Evolutionary conservation across 2,113 vertebrate species (phyloP).

Genomic region (Thomomys bottae): DNA sequence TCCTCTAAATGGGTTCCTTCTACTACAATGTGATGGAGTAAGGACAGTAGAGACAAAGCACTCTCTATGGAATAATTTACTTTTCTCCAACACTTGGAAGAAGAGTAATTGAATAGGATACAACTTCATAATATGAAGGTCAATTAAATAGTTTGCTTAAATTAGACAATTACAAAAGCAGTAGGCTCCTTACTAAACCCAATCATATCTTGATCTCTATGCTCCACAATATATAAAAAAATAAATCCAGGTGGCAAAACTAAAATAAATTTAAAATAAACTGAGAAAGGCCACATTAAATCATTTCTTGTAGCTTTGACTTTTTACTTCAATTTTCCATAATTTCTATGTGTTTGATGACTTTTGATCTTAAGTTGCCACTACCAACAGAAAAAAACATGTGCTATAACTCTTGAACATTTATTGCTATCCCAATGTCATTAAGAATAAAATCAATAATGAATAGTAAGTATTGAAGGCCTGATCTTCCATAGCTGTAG

Average conservation of each 20-base stretch:
- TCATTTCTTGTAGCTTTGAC: neutral
- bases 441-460: neutral
- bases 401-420: neutral
- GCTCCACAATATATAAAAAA: neutral
- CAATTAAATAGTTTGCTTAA: neutral
- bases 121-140: neutral
- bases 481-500: fast-evolving
- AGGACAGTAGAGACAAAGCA: fast-evolving
- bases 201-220: neutral
- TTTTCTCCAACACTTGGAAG: neutral
- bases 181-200: neutral
- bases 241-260: neutral
- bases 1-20: fast-evolving
- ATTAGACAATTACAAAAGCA: neutral
- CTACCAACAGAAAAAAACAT: neutral
- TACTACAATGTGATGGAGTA: fast-evolving
- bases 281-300: neutral
- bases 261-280: neutral
- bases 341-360: neutral
- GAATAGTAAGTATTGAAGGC: neutral
- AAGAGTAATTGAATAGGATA: neutral
- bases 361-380: neutral
- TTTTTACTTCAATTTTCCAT: neutral
- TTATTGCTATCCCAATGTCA: neutral
- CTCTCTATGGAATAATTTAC: neutral